Evolutionary conservation across 2,888 invertebrate species (phyloP), one percentile per base, ranked within the genome.

Genomic region (Diarsia brunnea): DNA sequence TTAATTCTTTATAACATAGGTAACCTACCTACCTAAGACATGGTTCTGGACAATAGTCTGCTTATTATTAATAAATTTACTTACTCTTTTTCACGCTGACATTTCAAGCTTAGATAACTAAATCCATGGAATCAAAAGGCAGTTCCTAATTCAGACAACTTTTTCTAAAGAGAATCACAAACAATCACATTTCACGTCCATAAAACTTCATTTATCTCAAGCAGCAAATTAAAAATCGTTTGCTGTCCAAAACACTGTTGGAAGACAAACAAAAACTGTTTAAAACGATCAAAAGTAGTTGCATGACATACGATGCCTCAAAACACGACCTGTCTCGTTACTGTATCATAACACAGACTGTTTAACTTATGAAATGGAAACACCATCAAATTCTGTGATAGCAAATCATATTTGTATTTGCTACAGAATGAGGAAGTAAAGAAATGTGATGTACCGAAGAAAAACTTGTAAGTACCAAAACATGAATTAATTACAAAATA

Each of bases 341-440:
- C 64, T 61, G 82, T 74, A 74, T 88, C 88, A 86, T 71, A 86
- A 88, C 88, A 86, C n/a, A 31, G 11, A n/a, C 51, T 74, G 75
- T 78, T 81, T 75, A 84, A 76, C 68, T 67, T 75, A 55, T 72
- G 60, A 69, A 77, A 78, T 64, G 78, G 74, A 65, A 85, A 86
- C 79, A 75, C 78, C 83, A 82, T 71, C 67, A 68, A 85, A 83
- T 73, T 76, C 43, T 83, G n/a, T n/a, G 66, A 60, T 71, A 69
- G 51, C 73, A 55, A 75, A 63, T 60, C 21, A 66, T 65, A 60
- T 70, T 78, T 16, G 24, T 69, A 69, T 49, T 63, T 21, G 47
- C 16, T 47, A n/a, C 12, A 51, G n/a, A 58, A 71, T 51, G 12
- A 12, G 19, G n/a, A 51, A 55, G 24, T 53, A n/a, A n/a, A 53